A percentile compares a stretch with the other conserved stretches of the same genome.
Conservation (phyloP, 1,140 invertebrate genomes). For the Lepidurus packardi region DNA sequence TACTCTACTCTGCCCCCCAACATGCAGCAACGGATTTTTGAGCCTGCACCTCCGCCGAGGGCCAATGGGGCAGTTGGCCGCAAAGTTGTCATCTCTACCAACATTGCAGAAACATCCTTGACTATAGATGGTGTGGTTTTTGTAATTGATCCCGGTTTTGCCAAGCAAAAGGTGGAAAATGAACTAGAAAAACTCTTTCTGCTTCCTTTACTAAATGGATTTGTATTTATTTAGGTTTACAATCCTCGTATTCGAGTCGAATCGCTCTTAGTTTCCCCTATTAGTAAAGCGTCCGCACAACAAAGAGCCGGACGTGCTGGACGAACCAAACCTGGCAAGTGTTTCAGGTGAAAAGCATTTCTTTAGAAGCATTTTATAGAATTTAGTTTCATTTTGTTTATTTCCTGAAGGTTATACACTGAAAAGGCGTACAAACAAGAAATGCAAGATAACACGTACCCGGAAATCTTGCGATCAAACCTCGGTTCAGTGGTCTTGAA, state of each 20-base stretch:
- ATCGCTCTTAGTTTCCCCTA: slow-evolving; percentile 93
- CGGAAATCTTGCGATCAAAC: slow-evolving; percentile 96
- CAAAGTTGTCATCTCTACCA: slow-evolving; percentile 95
- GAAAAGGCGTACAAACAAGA: slow-evolving; percentile 98
- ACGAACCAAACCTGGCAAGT: slow-evolving; percentile 93
- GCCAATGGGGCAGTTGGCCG: slow-evolving; percentile 90
- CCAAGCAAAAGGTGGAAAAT: slow-evolving; percentile 83
- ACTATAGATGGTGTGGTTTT: slow-evolving; percentile 99
- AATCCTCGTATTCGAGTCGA: slow-evolving; percentile 96
- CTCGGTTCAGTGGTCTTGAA: slow-evolving; percentile 95
- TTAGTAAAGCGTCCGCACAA: slow-evolving; percentile 98
- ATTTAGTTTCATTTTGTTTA: background rate
- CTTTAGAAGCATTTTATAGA: too few relatives aligned
- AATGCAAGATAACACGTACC: slow-evolving; percentile 99
- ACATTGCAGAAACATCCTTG: slow-evolving; percentile 98
- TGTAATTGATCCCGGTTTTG: slow-evolving; percentile 99
- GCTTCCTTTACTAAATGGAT: background rate
- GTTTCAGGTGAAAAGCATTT: slow-evolving; percentile 59
- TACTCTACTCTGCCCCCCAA: slow-evolving; percentile 98
- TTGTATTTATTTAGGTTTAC: slow-evolving; percentile 57
- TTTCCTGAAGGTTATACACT: slow-evolving; percentile 73
- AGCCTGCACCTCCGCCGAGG: slow-evolving; percentile 85
- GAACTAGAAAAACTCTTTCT: background rate
- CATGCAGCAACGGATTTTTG: slow-evolving; percentile 96
- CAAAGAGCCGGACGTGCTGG: slow-evolving; percentile 96